phyloP scores from a whole-genome alignment of 2,113 vertebrate species.

The Conger conger region DNA sequence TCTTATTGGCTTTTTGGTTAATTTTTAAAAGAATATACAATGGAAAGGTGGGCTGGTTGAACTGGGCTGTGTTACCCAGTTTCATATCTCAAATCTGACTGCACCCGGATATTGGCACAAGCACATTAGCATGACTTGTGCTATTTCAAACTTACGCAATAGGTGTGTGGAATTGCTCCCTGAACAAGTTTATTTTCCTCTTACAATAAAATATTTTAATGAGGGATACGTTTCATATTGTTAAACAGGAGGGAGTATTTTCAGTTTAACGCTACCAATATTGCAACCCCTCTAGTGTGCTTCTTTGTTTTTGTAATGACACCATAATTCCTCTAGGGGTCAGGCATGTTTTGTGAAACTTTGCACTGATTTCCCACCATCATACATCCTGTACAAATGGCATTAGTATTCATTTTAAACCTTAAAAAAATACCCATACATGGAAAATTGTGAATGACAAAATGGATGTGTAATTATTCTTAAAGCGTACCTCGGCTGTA shows the following conservation, averaged over 20 bases:
- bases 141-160: too few relatives aligned
- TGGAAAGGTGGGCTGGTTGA: too few relatives aligned
- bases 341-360: not conserved
- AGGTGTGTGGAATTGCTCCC: too few relatives aligned
- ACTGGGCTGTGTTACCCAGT: too few relatives aligned
- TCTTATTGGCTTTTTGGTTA: too few relatives aligned
- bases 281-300: not conserved
- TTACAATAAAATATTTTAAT: not conserved
- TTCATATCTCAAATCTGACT: too few relatives aligned
- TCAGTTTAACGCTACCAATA: too few relatives aligned
- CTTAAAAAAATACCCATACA: not conserved
- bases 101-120: too few relatives aligned
- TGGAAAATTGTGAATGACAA: not conserved
- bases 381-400: not conserved
- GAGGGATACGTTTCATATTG: too few relatives aligned
- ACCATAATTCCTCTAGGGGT: not conserved
- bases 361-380: not conserved
- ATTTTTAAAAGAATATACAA: too few relatives aligned
- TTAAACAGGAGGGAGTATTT: too few relatives aligned
- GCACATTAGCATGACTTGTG: too few relatives aligned
- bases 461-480: not conserved
- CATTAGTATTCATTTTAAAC: not conserved
- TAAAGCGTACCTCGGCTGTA: not conserved
- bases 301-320: slow-evolving; percentile 1
- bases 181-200: not conserved